A percentile compares a stretch with the other conserved stretches of the same genome.
Conservation (phyloP, 2,113 vertebrate genomes). For the Ursus arctos region DNA sequence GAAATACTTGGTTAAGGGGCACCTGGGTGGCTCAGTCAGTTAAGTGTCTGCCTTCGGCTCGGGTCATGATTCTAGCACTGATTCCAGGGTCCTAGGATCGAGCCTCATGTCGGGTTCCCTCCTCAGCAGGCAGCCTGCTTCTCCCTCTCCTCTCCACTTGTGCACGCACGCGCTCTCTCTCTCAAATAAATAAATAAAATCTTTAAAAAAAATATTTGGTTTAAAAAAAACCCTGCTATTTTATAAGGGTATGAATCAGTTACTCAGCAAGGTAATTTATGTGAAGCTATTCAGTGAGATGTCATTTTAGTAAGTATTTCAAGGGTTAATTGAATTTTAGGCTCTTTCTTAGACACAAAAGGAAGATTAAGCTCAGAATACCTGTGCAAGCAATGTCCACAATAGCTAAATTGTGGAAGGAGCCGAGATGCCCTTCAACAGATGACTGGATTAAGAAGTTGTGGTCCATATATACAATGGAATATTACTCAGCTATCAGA, state of each 20-base stretch:
- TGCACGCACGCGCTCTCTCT: neutral
- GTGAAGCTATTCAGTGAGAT: neutral
- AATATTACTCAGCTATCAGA: too few relatives aligned
- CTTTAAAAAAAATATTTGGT: neutral
- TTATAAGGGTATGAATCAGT: neutral
- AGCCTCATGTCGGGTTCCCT: too few relatives aligned
- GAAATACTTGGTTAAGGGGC: neutral
- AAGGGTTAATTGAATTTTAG: neutral
- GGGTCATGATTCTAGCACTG: too few relatives aligned
- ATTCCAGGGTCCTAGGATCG: too few relatives aligned
- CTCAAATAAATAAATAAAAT: neutral
- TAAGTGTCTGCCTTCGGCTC: too few relatives aligned
- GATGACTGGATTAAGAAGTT: too few relatives aligned
- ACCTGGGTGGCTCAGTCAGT: neutral
- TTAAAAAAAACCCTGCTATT: neutral
- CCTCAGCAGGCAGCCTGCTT: neutral
- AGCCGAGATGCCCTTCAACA: too few relatives aligned
- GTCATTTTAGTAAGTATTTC: slow-evolving; percentile 3
- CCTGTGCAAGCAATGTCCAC: neutral
- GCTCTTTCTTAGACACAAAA: neutral
- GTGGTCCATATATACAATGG: too few relatives aligned
- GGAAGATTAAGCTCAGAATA: neutral
- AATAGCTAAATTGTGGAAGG: too few relatives aligned
- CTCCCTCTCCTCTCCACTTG: neutral
- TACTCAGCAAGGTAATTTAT: slow-evolving; percentile 15